Base-by-base conservation (phyloP, 2,797 vertebrate species). In the Xenops minutus region DNA sequence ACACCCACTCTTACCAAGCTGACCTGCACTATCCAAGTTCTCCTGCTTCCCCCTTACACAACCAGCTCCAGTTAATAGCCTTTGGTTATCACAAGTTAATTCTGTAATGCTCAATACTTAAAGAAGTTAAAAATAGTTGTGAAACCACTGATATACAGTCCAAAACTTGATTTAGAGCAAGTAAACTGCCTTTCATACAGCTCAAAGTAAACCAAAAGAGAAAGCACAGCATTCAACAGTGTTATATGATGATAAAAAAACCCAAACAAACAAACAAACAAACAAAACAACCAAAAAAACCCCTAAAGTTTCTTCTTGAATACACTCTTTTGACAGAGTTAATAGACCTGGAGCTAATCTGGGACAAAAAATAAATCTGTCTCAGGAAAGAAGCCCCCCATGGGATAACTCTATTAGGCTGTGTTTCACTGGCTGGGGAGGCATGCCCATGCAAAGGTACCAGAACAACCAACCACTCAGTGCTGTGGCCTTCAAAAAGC, bases 391-490 rank as follows among this genome's bases (percentile, higher is more conserved):
- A 77, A 78, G 68, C 8, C 58, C 19, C 8, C 52, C 43, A 17
- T 0, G 43, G 32, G 12, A 3, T 17, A 83, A 61, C 14, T 89
- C 32, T 49, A 15, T 10, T 20, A 49, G 15, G 32, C 12, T 0
- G 1, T 22, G 8, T 54, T 91, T 82, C 48, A 23, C n/a, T 41
- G 52, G 19, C 6, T 51, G 64, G 21, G 24, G 21, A 74, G 17
- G 49, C 26, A 62, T 9, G 41, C 7, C 19, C 21, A 41, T 1
- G 0, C 29, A 26, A 5, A 6, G 7, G 16, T 9, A 66, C 18
- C 41, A 80, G 12, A 80, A 29, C 5, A 69, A 26, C 14, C 12
- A 63, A 18, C 7, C 22, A n/a, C 19, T 7, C 34, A n/a, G 21
- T 29, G 22, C 36, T 68, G 14, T 12, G 22, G 36, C 46, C 37